A percentile compares a stretch with the other conserved stretches of the same genome.
phyloP scores from a whole-genome alignment of 2,113 vertebrate genomes.

The Conger conger region DNA sequence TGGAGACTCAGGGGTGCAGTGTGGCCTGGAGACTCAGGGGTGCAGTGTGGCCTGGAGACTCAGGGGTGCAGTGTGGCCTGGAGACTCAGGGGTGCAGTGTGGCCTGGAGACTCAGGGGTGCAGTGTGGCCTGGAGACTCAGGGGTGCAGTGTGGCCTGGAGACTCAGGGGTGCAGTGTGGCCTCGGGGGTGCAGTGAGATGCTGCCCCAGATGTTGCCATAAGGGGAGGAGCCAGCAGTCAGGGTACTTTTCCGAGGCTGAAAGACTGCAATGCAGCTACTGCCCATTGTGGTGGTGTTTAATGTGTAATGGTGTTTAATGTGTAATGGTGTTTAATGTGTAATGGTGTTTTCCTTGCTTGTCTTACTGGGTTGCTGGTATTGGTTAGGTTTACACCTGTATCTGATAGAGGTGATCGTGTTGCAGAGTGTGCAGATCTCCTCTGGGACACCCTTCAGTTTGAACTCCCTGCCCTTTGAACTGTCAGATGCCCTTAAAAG shows the following conservation, averaged over 20 bases:
- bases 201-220: constrained; percentile 49
- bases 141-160: constrained; percentile 27
- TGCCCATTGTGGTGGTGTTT: constrained; percentile 29
- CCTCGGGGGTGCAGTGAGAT: too few relatives aligned
- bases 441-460: neutral
- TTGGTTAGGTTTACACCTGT: neutral
- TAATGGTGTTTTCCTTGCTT: too few relatives aligned
- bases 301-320: too few relatives aligned
- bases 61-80: too few relatives aligned
- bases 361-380: constrained; percentile 11
- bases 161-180: neutral
- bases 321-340: too few relatives aligned
- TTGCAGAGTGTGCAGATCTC: neutral
- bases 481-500: too few relatives aligned
- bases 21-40: too few relatives aligned
- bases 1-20: neutral
- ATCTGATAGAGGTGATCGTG: neutral
- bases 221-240: constrained; percentile 21
- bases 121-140: too few relatives aligned
- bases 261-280: constrained; percentile 29
- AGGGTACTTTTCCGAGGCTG: constrained; percentile 34
- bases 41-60: constrained; percentile 15
- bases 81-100: too few relatives aligned
- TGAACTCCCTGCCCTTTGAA: neutral
- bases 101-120: neutral